Base-by-base conservation (phyloP, 2,113 vertebrate species). In the Poeciliopsis prolifica region DNA sequence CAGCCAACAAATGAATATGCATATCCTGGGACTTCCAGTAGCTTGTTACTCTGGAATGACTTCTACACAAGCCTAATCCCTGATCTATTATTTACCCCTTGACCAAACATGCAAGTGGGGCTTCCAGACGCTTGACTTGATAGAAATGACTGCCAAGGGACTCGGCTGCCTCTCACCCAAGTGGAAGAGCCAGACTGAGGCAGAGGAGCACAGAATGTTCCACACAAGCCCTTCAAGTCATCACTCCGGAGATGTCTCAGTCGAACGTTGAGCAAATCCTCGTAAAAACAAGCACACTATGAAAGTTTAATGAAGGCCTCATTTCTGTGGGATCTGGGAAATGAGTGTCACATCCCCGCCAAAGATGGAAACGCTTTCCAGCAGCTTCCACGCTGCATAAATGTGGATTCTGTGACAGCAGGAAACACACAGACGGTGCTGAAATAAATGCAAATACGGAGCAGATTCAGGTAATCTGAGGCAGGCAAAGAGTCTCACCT, bases 31-130 rank as follows among this genome's bases (percentile, higher is more conserved):
- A 93, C 86, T 84, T 83, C 51, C 81, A 77, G 87, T 82, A 89
- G 93, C 92, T 93, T 93, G 94, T 94, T 95, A 94, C 92, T 87
- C 91, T 85, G 88, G 89, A 92, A 94, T 92, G 90, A 92, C 94
- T 94, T 94, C 92, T 88, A 92, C 93, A 92, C 91, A 90, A 92
- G 89, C 89, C 92, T 93, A 94, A 94, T 95, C 94, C 94, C 93
- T 93, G 93, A 94, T 94, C 94, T 95, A 94, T 95, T 95, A 95
- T 95, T 95, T 95, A 95, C 89, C 93, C 93, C 93, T 92, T 94
- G 94, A 94, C 94, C 93, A 94, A 95, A 94, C 93, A 93, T 92
- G 90, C 90, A 92, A 94, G 92, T 89, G 92, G 92, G 90, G 92
- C 90, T 92, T 93, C 90, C 89, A 92, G 91, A 88, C 91, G 89